phyloP scores from a whole-genome alignment of 92 coral and sea anemone species.

The Palythoa caribaeorum region DNA sequence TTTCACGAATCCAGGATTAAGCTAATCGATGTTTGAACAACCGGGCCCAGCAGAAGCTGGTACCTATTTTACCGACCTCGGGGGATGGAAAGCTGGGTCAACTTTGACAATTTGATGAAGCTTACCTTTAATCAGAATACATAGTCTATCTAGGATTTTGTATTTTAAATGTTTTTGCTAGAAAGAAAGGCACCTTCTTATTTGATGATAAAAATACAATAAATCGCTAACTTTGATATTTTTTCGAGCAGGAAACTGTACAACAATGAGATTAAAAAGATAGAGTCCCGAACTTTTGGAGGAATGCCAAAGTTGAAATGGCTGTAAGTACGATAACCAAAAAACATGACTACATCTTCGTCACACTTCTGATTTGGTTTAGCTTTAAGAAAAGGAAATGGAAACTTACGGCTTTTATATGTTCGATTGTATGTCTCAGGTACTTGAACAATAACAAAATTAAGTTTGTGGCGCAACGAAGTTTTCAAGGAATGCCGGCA shows the following conservation, averaged over 20 bases:
- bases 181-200: neutral
- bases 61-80: too few species aligned
- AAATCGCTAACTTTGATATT: neutral
- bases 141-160: neutral
- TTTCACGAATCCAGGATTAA: too few species aligned
- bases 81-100: too few species aligned
- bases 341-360: neutral
- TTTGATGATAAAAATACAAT: neutral
- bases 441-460: constrained; percentile 39
- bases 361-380: neutral
- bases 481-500: constrained; percentile 33
- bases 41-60: too few species aligned
- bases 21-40: too few species aligned
- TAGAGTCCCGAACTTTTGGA: constrained; percentile 39
- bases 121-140: too few species aligned
- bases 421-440: neutral
- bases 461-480: constrained; percentile 28
- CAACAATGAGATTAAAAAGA: constrained; percentile 19
- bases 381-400: neutral
- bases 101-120: too few species aligned
- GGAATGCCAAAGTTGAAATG: constrained; percentile 35
- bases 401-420: neutral
- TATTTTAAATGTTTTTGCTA: too few species aligned
- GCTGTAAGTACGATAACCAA: constrained; percentile 12
- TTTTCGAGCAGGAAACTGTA: constrained; percentile 19